Conservation (phyloP, 2,888 invertebrate genomes). For the Epistrophe eligans region DNA sequence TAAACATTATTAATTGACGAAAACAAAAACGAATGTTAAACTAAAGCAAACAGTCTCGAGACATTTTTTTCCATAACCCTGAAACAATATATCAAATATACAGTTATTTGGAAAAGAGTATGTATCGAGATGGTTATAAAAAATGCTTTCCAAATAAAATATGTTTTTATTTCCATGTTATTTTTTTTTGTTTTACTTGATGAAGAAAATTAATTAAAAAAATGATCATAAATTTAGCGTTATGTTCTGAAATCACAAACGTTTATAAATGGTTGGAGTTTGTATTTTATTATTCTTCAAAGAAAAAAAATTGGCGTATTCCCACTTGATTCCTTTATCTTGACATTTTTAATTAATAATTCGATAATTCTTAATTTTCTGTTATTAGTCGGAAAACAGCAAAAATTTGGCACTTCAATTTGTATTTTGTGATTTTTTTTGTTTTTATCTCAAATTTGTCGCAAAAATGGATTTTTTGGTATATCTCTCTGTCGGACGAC, state of each 20-base stretch:
- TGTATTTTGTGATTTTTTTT: no score
- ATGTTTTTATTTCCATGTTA: slow-evolving; percentile 70
- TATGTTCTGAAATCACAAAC: background rate
- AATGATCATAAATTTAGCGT: background rate
- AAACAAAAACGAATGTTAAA: slow-evolving; percentile 3
- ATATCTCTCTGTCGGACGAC: no score
- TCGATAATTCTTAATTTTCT: no score
- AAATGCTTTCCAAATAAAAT: slow-evolving; percentile 65
- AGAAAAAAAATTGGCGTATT: no score
- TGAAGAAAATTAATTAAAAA: background rate
- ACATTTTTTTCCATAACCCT: slow-evolving; percentile 23
- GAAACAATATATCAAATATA: slow-evolving; percentile 58
- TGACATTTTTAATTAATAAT: no score
- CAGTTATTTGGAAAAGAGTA: slow-evolving; percentile 50
- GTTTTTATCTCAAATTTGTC: no score
- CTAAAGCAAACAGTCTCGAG: slow-evolving; percentile 7
- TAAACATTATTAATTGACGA: slow-evolving; percentile 1
- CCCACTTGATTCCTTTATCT: no score
- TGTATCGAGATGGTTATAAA: slow-evolving; percentile 35
- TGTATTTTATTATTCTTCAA: no score
- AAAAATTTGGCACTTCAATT: no score
- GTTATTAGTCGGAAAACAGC: no score
- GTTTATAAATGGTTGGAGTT: background rate
- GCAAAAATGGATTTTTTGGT: no score
- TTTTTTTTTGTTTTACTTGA: slow-evolving; percentile 33